These are phyloP conservation scores for Turnix velox DNA, from an alignment of 2,113 vertebrate genomes.

Conservation along the genomic window DNA sequence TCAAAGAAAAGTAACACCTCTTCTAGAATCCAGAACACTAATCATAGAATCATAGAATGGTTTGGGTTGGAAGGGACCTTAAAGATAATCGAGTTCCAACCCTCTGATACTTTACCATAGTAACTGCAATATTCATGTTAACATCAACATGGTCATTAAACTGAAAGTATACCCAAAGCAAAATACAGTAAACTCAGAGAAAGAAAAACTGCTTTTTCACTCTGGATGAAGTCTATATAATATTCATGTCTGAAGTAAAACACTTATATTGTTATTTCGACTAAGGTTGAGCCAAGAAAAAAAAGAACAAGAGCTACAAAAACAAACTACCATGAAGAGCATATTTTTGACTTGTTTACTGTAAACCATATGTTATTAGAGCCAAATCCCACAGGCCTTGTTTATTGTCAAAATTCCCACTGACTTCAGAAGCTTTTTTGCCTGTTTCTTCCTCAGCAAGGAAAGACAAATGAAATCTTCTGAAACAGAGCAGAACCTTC, in stretches of 20 bases:
- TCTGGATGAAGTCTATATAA: neutral
- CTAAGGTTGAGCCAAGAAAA: neutral
- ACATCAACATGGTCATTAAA: neutral
- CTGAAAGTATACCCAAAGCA: neutral
- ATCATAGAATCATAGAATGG: no score
- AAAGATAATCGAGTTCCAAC: no score
- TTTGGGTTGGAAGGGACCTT: no score
- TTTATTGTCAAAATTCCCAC: constrained; percentile 19
- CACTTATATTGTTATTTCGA: neutral
- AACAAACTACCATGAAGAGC: neutral
- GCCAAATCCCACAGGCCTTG: neutral
- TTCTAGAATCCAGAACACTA: neutral
- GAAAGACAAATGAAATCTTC: neutral
- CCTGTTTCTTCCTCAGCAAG: neutral
- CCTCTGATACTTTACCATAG: neutral
- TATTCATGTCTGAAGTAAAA: neutral
- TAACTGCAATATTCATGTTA: neutral
- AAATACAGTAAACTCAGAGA: neutral
- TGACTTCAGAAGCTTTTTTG: neutral
- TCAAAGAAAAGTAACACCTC: neutral
- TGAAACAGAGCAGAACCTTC: neutral
- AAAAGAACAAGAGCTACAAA: neutral
- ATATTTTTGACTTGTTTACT: neutral
- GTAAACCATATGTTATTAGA: neutral
- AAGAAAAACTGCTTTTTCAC: neutral